A percentile compares a stretch with the other conserved stretches of the same genome.
These are phyloP conservation scores for Synergus japonicus DNA, from an alignment of 2,888 invertebrate genomes.

Conservation along the genomic window DNA sequence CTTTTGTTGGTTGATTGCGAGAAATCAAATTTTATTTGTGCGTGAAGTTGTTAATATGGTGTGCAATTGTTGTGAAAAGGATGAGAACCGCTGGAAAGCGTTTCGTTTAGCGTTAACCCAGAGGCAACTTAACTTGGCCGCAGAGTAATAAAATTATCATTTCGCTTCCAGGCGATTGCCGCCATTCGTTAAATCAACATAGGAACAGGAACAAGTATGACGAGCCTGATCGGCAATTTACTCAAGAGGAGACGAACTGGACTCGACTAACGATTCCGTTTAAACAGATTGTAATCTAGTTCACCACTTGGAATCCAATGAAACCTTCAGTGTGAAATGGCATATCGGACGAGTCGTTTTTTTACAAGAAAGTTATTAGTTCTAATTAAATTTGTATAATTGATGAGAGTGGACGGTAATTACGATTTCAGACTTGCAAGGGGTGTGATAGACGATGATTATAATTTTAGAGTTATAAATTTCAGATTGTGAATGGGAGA, in stretches of 20 bases:
- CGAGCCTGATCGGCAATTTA: constrained; percentile 39
- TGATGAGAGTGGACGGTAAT: constrained; percentile 7
- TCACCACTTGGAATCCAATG: constrained; percentile 5
- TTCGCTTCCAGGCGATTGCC: constrained; percentile 37
- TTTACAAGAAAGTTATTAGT: background rate
- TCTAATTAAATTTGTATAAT: constrained; percentile 9
- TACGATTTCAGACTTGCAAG: background rate
- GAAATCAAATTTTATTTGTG: background rate
- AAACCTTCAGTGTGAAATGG: background rate
- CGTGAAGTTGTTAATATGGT: background rate
- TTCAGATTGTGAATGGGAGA: background rate
- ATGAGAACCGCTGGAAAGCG: constrained; percentile 68
- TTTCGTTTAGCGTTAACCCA: constrained; percentile 68
- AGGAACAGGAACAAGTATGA: constrained; percentile 35
- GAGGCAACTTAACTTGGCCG: constrained; percentile 53
- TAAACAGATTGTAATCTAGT: constrained; percentile 40
- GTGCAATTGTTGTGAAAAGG: constrained; percentile 16
- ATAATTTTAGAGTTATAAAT: background rate
- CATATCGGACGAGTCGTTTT: background rate
- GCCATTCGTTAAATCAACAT: constrained; percentile 37
- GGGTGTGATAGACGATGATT: background rate
- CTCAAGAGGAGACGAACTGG: constrained; percentile 24
- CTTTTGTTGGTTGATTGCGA: background rate
- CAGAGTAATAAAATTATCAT: constrained; percentile 37
- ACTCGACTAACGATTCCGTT: constrained; percentile 30